phyloP scores from a whole-genome alignment of 2,113 vertebrate genomes.

The Malurus alboscapulatus region DNA sequence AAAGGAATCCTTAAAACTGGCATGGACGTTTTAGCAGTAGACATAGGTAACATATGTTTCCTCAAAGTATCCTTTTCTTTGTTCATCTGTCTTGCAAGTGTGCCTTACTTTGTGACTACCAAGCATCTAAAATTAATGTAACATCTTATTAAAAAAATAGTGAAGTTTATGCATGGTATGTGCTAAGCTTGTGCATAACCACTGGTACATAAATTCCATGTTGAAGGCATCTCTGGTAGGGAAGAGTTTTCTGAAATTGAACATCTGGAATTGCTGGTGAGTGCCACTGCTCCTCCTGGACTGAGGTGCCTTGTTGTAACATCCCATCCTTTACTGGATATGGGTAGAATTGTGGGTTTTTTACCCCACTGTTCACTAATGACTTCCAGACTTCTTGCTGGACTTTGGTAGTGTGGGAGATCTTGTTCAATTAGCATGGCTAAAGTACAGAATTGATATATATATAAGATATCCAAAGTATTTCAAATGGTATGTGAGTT shows the following conservation, averaged over 20 bases:
- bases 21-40: neutral
- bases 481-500: neutral
- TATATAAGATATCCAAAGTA: neutral
- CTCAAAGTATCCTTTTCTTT: neutral
- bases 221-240: neutral
- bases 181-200: neutral
- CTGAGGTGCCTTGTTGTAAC: neutral
- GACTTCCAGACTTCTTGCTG: neutral
- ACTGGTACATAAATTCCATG: neutral
- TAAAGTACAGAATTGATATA: neutral
- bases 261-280: neutral
- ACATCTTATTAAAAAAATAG: neutral
- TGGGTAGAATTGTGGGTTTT: neutral
- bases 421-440: neutral
- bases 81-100: neutral
- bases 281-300: neutral
- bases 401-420: neutral
- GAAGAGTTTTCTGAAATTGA: neutral
- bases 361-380: neutral
- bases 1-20: neutral
- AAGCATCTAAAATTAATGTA: neutral
- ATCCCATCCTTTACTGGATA: neutral
- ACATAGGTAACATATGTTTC: neutral
- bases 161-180: neutral
- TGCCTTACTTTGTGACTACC: neutral